These are phyloP conservation scores for Sisor rabdophorus DNA, from an alignment of 2,113 vertebrate genomes.

Conservation along the genomic window DNA sequence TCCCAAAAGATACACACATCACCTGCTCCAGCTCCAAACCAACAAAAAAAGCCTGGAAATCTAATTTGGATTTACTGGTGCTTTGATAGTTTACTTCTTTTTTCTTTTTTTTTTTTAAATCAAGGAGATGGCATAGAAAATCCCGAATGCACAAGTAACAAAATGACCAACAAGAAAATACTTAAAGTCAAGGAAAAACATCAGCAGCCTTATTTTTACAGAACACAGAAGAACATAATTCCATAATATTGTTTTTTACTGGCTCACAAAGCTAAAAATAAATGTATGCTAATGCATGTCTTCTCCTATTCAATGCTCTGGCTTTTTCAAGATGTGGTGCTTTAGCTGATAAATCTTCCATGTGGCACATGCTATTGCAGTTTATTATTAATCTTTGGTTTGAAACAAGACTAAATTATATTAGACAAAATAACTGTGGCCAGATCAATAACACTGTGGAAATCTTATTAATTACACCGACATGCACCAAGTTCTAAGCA, in stretches of 20 bases:
- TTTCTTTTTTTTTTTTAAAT: background rate
- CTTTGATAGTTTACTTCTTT: background rate
- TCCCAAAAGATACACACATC: conserved; percentile 29
- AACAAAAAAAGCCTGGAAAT: background rate
- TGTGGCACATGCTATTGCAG: background rate
- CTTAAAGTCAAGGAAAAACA: background rate
- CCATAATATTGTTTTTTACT: background rate
- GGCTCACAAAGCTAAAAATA: background rate
- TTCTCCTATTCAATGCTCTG: background rate
- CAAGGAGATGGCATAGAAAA: background rate
- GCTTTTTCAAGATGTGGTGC: background rate
- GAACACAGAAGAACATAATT: background rate
- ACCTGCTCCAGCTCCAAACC: background rate
- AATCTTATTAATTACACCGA: too few species aligned
- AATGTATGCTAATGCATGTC: background rate
- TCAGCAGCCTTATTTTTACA: background rate
- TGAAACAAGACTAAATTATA: background rate
- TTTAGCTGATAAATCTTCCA: background rate
- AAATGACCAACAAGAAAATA: background rate
- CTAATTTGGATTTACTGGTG: conserved; percentile 12
- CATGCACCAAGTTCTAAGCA: too few species aligned
- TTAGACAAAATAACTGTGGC: background rate
- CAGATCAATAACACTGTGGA: too few species aligned
- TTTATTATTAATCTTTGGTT: background rate
- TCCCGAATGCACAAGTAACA: background rate